phyloP scores from a whole-genome alignment of 2,113 vertebrate species.

The Zingel zingel region DNA sequence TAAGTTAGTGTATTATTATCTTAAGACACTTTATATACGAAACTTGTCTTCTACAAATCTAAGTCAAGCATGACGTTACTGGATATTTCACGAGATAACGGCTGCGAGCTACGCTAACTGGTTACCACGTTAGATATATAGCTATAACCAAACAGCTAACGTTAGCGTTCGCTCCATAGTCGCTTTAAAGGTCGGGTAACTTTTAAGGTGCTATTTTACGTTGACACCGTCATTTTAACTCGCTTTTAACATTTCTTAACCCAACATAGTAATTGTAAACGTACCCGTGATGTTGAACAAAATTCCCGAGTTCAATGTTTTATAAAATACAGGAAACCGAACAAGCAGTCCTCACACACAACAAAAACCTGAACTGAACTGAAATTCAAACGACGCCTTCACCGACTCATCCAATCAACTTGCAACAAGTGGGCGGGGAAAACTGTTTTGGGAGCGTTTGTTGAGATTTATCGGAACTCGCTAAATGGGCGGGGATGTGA shows the following conservation, averaged over 20 bases:
- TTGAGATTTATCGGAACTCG: fast-evolving
- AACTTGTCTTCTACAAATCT: too few relatives aligned
- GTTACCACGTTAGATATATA: too few relatives aligned
- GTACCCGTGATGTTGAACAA: slow-evolving; percentile 13
- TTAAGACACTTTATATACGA: too few relatives aligned
- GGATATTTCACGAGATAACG: background rate
- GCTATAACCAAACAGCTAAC: background rate
- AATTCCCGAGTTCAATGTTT: background rate
- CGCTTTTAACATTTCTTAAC: background rate
- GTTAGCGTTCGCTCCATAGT: background rate
- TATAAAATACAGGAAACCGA: background rate
- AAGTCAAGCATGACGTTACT: background rate
- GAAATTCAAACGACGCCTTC: slow-evolving; percentile 52
- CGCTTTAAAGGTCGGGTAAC: background rate
- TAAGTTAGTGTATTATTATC: too few relatives aligned
- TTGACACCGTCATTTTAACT: background rate
- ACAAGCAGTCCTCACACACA: background rate
- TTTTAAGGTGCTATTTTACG: background rate
- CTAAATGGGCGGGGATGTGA: background rate
- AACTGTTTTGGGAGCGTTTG: background rate
- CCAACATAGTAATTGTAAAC: background rate
- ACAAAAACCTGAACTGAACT: too few relatives aligned
- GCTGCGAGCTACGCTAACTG: too few relatives aligned
- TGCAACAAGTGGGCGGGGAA: background rate
- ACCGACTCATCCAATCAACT: slow-evolving; percentile 52